Evolutionary conservation across 2,113 vertebrate species (phyloP).

Genomic region (Choloepus hoffmanni): DNA sequence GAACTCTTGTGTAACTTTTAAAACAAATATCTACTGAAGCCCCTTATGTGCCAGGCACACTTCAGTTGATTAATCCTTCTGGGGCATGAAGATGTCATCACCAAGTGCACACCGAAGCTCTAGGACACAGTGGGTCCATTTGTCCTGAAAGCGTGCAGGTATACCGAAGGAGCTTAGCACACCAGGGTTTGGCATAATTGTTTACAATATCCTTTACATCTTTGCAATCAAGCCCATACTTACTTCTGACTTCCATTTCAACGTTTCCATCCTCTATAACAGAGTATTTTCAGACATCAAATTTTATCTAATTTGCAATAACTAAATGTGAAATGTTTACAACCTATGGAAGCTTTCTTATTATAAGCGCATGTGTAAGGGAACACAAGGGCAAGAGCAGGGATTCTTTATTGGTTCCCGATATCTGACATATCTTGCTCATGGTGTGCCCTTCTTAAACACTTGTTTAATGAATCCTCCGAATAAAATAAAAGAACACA

Average conservation of each 20-base stretch:
- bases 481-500: not conserved
- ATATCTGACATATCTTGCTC: not conserved
- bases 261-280: not conserved
- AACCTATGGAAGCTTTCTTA: not conserved
- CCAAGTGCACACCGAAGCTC: not conserved
- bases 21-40: not conserved
- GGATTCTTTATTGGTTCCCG: not conserved
- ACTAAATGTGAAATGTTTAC: slow-evolving; percentile 5
- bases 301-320: not conserved
- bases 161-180: not conserved
- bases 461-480: not conserved
- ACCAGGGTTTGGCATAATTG: rapidly evolving
- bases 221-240: not conserved
- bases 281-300: not conserved
- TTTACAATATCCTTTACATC: not conserved
- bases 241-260: not conserved
- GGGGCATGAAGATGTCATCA: not conserved
- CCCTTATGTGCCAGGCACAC: not conserved
- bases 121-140: not conserved
- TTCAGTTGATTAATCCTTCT: not conserved
- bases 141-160: not conserved
- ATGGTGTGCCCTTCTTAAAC: not conserved
- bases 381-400: too few species aligned
- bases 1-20: not conserved
- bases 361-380: rapidly evolving